Conservation (phyloP, 2,888 invertebrate species). For the Meiosimyza decipiens region DNA sequence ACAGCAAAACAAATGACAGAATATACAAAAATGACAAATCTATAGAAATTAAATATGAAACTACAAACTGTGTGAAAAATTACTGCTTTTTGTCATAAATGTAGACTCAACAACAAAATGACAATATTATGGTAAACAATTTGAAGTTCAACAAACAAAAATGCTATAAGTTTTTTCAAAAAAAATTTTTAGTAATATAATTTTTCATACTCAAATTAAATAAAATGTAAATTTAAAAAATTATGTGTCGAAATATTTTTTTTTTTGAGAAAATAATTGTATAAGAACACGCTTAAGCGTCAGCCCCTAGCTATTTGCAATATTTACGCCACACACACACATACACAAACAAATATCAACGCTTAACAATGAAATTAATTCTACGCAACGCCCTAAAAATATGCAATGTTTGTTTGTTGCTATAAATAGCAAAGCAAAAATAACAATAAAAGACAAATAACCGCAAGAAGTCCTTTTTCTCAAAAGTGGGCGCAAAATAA, state of each 20-base stretch:
- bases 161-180: too few relatives aligned
- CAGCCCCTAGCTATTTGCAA: slow-evolving; percentile 19
- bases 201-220: too few relatives aligned
- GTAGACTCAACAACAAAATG: too few relatives aligned
- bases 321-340: slow-evolving; percentile 22
- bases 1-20: too few relatives aligned
- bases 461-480: neutral
- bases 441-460: neutral
- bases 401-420: slow-evolving; percentile 12
- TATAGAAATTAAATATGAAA: too few relatives aligned
- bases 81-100: too few relatives aligned
- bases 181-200: too few relatives aligned
- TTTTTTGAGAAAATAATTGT: neutral
- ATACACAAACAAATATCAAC: slow-evolving; percentile 17
- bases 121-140: too few relatives aligned
- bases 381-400: slow-evolving; percentile 20
- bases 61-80: too few relatives aligned
- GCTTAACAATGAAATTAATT: slow-evolving; percentile 21
- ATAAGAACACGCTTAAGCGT: neutral
- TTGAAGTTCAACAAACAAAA: too few relatives aligned
- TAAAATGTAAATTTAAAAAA: neutral
- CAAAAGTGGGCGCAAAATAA: neutral
- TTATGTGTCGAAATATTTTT: neutral
- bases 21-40: too few relatives aligned
- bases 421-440: neutral